These are phyloP conservation scores for Bergia sp. DNA, from an alignment of 92 coral and sea anemone genomes.

Conservation along the genomic window DNA sequence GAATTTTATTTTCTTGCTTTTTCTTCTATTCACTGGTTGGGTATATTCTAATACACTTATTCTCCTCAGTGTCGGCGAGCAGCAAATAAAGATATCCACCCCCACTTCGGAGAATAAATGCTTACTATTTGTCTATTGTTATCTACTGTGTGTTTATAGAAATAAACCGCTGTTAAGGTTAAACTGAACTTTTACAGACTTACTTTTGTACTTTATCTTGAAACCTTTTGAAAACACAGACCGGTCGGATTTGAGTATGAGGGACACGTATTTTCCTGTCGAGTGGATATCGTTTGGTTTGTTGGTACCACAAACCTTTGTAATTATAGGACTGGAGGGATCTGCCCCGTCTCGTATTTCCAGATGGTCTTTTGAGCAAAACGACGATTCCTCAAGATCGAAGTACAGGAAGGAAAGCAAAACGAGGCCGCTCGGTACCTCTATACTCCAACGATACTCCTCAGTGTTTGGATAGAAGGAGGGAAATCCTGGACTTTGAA, in stretches of 20 bases:
- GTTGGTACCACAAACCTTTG: background rate
- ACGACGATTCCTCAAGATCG: slow-evolving; percentile 1
- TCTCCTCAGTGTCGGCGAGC: no score
- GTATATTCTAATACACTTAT: no score
- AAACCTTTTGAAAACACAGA: background rate
- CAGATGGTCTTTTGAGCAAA: background rate
- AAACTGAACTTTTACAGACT: background rate
- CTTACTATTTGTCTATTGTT: no score
- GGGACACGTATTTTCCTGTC: background rate
- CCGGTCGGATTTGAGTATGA: background rate
- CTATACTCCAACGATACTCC: slow-evolving; percentile 12
- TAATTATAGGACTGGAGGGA: background rate
- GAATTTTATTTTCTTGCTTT: no score
- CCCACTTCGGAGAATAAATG: no score
- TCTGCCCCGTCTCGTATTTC: background rate
- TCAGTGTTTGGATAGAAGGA: background rate
- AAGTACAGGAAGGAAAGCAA: background rate
- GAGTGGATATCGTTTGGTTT: background rate
- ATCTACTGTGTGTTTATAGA: no score
- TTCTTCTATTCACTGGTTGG: no score
- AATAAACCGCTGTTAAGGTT: no score
- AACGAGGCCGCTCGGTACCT: background rate
- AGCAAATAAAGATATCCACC: no score
- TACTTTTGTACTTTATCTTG: background rate
- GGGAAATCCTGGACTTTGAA: slow-evolving; percentile 12